These are phyloP conservation scores for Dasyprocta punctata DNA, from an alignment of 2,113 vertebrate species.

Conservation along the genomic window DNA sequence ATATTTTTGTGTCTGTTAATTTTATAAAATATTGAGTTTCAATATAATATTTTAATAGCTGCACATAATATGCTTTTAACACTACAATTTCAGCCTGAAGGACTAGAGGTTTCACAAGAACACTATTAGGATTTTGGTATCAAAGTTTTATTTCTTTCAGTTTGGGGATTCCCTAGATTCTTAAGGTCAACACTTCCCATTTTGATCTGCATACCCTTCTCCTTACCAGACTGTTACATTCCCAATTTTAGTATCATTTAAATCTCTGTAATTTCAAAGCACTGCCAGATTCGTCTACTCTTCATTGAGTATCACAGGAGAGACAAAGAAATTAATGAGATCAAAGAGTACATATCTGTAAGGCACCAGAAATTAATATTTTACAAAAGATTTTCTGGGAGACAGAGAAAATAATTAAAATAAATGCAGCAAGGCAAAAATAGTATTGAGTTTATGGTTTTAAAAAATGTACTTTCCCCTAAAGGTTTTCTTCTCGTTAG, in stretches of 20 bases:
- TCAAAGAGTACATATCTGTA: not conserved
- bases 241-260: slow-evolving; percentile 21
- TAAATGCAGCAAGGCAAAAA: not conserved
- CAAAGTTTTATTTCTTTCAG: not conserved
- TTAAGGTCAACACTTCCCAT: not conserved
- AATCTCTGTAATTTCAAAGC: slow-evolving; percentile 31
- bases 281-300: not conserved
- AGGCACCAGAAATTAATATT: not conserved
- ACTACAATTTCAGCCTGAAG: not conserved
- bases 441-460: not conserved
- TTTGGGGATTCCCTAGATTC: not conserved
- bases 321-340: not conserved
- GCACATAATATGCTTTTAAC: not conserved
- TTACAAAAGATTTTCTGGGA: slow-evolving; percentile 38
- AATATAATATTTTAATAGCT: not conserved
- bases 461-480: not conserved
- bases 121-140: not conserved
- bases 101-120: not conserved
- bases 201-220: accelerated
- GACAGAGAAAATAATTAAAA: not conserved
- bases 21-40: not conserved
- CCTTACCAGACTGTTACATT: not conserved
- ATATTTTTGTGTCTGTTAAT: not conserved
- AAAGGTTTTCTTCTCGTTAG: not conserved
- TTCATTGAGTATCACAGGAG: not conserved